These are phyloP conservation scores for Trichechus manatus DNA, from an alignment of 2,113 vertebrate species.

Conservation along the genomic window DNA sequence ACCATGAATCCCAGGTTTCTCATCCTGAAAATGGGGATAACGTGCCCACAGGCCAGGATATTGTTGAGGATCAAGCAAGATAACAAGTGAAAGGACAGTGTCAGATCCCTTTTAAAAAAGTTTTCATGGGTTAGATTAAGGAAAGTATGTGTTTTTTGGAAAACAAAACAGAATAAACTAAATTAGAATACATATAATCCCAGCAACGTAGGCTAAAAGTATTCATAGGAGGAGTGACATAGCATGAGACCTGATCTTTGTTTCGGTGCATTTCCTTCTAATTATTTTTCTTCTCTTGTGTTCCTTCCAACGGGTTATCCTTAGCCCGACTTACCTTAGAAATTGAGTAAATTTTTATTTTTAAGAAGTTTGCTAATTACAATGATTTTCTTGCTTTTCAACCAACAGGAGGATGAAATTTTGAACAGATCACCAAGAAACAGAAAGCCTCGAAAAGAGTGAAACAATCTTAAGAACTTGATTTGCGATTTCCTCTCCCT, in stretches of 20 bases:
- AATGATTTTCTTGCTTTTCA: slow-evolving; percentile 62
- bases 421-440: slow-evolving; percentile 97
- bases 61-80: slow-evolving; percentile 16
- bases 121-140: slow-evolving; percentile 7
- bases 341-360: neutral
- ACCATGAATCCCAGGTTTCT: neutral
- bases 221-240: neutral
- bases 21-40: neutral
- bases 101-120: neutral
- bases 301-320: slow-evolving; percentile 9
- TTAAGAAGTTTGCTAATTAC: slow-evolving; percentile 18
- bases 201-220: neutral
- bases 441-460: slow-evolving; percentile 96
- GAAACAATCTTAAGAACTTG: slow-evolving; percentile 89
- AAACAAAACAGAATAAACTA: neutral
- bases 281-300: neutral
- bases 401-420: slow-evolving; percentile 94
- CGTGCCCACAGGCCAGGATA: neutral
- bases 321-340: neutral
- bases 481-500: slow-evolving; percentile 81
- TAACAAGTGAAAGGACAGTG: neutral
- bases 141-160: neutral
- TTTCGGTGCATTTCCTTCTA: slow-evolving; percentile 36
- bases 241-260: neutral
- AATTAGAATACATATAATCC: neutral